Percentiles rank a stretch among this genome's conserved stretches.
phyloP scores from a whole-genome alignment of 2,113 vertebrate species.

The Neofelis nebulosa region DNA sequence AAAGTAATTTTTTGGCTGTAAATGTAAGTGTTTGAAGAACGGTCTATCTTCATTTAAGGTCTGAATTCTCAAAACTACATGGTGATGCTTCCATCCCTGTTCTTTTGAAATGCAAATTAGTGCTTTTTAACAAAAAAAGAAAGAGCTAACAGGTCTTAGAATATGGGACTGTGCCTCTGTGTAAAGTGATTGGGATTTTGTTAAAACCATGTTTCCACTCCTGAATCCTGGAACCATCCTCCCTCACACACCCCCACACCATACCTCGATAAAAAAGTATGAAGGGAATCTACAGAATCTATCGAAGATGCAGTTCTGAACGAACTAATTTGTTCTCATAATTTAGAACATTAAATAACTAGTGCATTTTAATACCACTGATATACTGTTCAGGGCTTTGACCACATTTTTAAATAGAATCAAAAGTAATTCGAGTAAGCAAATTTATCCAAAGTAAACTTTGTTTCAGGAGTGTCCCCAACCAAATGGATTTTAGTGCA shows the following conservation, averaged over 20 bases:
- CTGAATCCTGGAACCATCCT: neutral
- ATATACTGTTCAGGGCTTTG: neutral
- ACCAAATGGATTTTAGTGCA: neutral
- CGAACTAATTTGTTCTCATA: neutral
- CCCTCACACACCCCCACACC: too few species aligned
- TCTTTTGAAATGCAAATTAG: slow-evolving; percentile 25
- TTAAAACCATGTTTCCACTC: neutral
- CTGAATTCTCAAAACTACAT: slow-evolving; percentile 28
- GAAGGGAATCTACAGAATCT: neutral
- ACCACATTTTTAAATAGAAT: neutral
- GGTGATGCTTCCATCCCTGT: neutral
- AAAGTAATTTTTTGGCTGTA: neutral
- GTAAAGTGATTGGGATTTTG: neutral
- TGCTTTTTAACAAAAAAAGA: neutral
- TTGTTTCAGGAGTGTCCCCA: neutral
- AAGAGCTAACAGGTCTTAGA: neutral
- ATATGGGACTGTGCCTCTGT: neutral
- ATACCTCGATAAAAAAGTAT: neutral
- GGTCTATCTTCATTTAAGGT: neutral
- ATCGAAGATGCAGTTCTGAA: neutral
- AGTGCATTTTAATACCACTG: neutral
- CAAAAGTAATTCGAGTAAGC: neutral
- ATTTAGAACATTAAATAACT: neutral
- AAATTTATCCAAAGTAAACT: neutral
- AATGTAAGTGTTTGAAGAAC: slow-evolving; percentile 32